Percentiles rank a stretch among this genome's conserved stretches.
These are phyloP conservation scores for Oncorhynchus nerka DNA, from an alignment of 2,113 vertebrate species.

Conservation along the genomic window DNA sequence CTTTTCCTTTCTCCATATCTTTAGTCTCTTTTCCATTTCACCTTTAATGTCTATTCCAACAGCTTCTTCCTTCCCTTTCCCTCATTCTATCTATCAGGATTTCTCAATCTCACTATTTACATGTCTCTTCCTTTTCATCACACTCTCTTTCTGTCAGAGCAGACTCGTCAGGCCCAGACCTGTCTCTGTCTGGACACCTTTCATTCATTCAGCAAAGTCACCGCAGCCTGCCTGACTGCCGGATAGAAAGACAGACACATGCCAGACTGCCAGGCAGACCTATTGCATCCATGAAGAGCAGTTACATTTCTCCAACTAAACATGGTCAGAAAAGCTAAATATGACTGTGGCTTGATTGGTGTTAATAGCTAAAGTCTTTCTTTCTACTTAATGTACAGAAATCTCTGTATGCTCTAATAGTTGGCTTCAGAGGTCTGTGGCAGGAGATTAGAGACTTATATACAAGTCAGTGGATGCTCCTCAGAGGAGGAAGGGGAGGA, in stretches of 20 bases:
- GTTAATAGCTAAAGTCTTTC: slow-evolving; percentile 2
- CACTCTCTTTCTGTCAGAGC: background rate
- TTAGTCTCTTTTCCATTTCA: background rate
- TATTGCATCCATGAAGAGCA: too few relatives aligned
- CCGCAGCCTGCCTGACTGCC: too few relatives aligned
- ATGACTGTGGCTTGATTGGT: too few relatives aligned
- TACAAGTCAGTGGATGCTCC: too few relatives aligned
- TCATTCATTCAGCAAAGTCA: background rate
- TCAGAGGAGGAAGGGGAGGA: too few relatives aligned
- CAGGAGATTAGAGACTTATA: background rate
- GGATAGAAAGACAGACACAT: too few relatives aligned
- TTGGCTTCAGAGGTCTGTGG: slow-evolving; percentile 29
- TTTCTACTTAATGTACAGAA: slow-evolving; percentile 2
- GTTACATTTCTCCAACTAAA: too few relatives aligned
- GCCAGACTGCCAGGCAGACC: too few relatives aligned
- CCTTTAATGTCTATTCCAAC: background rate
- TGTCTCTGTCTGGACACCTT: background rate
- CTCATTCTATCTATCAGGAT: too few relatives aligned
- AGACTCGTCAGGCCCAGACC: background rate
- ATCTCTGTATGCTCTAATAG: slow-evolving; percentile 11
- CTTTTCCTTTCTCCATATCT: background rate
- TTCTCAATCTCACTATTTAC: too few relatives aligned
- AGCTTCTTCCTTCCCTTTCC: background rate
- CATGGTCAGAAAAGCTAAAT: too few relatives aligned
- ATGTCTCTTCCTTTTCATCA: background rate